Evolutionary conservation across 2,113 vertebrate species (phyloP).

Genomic region (Scomber scombrus): DNA sequence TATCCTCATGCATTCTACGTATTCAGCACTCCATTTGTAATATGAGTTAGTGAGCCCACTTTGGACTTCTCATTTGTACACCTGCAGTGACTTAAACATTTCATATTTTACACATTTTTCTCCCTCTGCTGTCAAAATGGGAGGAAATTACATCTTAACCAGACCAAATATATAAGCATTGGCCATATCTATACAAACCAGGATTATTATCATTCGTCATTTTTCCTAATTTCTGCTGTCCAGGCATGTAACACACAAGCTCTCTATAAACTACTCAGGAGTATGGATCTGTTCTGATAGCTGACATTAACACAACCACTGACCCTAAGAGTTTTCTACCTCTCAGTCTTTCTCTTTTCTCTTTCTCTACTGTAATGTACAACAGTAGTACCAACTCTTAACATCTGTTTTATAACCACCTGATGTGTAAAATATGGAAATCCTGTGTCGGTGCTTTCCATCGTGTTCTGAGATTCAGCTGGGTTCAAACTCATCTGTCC

Average conservation of each 20-base stretch:
- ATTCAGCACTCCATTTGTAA: background rate
- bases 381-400: background rate
- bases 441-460: background rate
- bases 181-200: background rate
- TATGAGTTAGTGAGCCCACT: background rate
- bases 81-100: too few species aligned
- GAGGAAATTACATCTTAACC: slow-evolving; percentile 6
- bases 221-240: slow-evolving; percentile 11
- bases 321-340: slow-evolving; percentile 20
- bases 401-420: slow-evolving; percentile 10
- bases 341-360: background rate
- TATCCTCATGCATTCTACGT: too few species aligned
- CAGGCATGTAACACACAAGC: background rate
- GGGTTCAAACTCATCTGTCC: slow-evolving; percentile 35
- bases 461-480: background rate
- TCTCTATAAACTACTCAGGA: slow-evolving; percentile 18
- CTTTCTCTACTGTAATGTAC: background rate
- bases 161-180: background rate
- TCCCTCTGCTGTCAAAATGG: background rate
- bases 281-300: slow-evolving; percentile 45
- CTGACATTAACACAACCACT: slow-evolving; percentile 49
- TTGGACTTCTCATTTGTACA: background rate
- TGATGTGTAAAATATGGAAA: slow-evolving; percentile 20
- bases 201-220: background rate
- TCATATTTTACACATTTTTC: background rate